phyloP scores from a whole-genome alignment of 1,140 invertebrate species.

The Drosophila suzukii region DNA sequence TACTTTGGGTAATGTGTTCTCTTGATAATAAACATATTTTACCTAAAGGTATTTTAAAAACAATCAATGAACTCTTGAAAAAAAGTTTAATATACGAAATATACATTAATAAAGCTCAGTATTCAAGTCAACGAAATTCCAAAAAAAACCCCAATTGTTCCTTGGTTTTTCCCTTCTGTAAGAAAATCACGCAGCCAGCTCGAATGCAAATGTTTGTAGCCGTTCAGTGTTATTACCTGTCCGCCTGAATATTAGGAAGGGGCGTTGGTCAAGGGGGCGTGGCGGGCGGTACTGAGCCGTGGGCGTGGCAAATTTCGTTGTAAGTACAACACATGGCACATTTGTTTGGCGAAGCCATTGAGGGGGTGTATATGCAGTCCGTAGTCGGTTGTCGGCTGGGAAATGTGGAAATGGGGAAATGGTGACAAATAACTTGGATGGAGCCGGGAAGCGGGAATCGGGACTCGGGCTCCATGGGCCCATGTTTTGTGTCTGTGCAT shows the following conservation, averaged over 20 bases:
- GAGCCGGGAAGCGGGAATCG: constrained; percentile 15
- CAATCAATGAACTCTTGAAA: too few relatives aligned
- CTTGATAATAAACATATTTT: too few relatives aligned
- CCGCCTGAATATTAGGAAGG: constrained; percentile 22
- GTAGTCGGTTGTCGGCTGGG: background rate
- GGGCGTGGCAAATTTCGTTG: constrained; percentile 73
- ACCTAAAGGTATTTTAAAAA: too few relatives aligned
- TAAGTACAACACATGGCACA: constrained; percentile 76
- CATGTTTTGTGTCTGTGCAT: constrained; percentile 33
- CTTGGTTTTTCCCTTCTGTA: background rate
- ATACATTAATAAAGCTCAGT: too few relatives aligned
- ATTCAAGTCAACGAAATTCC: too few relatives aligned
- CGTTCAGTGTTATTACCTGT: constrained; percentile 64
- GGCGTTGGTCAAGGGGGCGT: constrained; percentile 1
- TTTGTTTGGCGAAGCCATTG: constrained; percentile 48
- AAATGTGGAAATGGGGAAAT: constrained; percentile 25
- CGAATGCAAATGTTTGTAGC: constrained; percentile 50
- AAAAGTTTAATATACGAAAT: too few relatives aligned
- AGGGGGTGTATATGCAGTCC: background rate
- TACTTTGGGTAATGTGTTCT: too few relatives aligned
- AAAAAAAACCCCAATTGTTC: background rate
- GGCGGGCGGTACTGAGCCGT: constrained; percentile 24
- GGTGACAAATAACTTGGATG: constrained; percentile 65
- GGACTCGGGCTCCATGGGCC: constrained; percentile 6
- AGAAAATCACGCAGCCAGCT: constrained; percentile 37